A percentile compares a stretch with the other conserved stretches of the same genome.
phyloP scores from a whole-genome alignment of 2,113 vertebrate genomes.

The Heterotilapia buettikoferi region DNA sequence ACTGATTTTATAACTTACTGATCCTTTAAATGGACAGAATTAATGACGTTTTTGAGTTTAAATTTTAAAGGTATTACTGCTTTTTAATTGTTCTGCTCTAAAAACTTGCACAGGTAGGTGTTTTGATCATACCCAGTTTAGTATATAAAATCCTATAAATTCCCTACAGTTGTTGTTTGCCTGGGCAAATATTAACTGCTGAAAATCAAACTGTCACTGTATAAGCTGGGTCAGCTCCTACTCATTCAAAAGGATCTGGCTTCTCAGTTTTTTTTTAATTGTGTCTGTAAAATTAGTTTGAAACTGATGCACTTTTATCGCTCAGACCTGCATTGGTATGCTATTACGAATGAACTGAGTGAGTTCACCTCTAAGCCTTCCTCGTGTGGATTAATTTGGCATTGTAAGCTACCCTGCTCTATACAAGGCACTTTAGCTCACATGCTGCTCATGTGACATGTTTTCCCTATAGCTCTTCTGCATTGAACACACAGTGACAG shows the following conservation, averaged over 20 bases:
- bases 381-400: constrained; percentile 1
- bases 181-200: not conserved
- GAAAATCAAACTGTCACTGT: not conserved
- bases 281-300: not conserved
- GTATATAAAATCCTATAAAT: not conserved
- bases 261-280: not conserved
- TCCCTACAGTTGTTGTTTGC: not conserved
- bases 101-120: not conserved
- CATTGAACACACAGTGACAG: constrained; percentile 20
- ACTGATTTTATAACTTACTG: not conserved
- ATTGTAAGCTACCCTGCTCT: not conserved
- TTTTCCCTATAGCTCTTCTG: not conserved
- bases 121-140: not conserved
- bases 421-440: not conserved
- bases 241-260: not conserved
- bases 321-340: not conserved
- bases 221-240: not conserved
- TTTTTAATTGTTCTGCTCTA: not conserved
- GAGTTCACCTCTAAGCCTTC: not conserved
- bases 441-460: constrained; percentile 1
- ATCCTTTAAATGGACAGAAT: not conserved
- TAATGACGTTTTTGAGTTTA: not conserved
- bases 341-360: not conserved
- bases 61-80: not conserved
- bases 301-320: not conserved